phyloP scores from a whole-genome alignment of 2,888 invertebrate species.

The Leptinotarsa haldemani region DNA sequence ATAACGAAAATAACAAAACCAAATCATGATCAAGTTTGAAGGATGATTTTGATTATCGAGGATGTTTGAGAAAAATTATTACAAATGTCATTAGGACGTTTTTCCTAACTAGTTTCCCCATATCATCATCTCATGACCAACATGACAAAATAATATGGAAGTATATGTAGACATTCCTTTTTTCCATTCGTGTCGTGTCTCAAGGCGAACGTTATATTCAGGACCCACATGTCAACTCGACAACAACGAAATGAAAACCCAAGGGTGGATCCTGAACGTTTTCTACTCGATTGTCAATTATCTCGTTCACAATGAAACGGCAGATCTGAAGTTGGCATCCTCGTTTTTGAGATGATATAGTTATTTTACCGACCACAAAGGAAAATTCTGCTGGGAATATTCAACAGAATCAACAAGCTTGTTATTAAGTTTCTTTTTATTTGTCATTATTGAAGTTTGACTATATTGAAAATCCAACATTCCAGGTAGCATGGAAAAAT shows the following conservation, averaged over 20 bases:
- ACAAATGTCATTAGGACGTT: too few relatives aligned
- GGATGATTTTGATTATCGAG: too few relatives aligned
- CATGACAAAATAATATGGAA: too few relatives aligned
- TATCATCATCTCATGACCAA: too few relatives aligned
- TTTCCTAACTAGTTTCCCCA: too few relatives aligned
- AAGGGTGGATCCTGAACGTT: conserved; percentile 6
- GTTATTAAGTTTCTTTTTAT: too few relatives aligned
- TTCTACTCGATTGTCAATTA: conserved; percentile 11
- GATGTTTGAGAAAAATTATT: too few relatives aligned
- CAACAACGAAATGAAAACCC: conserved; percentile 10
- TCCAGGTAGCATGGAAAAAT: too few relatives aligned
- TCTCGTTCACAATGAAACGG: conserved; percentile 17
- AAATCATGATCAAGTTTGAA: too few relatives aligned
- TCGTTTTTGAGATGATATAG: neutral
- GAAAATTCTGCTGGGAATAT: neutral
- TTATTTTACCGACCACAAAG: neutral
- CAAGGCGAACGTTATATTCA: conserved; percentile 5
- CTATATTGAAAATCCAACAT: too few relatives aligned
- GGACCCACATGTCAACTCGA: conserved; percentile 16
- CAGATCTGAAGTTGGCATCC: conserved; percentile 1
- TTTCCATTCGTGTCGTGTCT: neutral
- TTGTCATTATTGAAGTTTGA: too few relatives aligned
- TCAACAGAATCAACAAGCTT: neutral
- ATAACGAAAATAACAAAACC: too few relatives aligned
- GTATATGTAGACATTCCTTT: neutral